Base-by-base conservation (phyloP, 2,888 invertebrate genomes). In the Chrysolina haemoptera region DNA sequence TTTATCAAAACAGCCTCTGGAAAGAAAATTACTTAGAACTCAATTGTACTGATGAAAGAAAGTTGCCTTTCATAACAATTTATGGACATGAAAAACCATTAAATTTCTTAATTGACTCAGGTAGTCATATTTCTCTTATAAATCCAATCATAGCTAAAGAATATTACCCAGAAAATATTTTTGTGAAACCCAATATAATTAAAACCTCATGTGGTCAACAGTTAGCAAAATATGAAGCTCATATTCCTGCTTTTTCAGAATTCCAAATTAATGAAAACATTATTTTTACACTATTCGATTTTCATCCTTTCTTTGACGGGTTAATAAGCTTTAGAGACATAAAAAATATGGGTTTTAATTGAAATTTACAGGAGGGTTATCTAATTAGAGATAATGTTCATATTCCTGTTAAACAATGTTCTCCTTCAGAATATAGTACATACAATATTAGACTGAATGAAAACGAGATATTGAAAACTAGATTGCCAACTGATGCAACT, bases 221-320 rank as follows among this genome's bases (percentile, higher is more conserved):
- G n/a, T n/a, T n/a, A n/a, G n/a, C n/a, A n/a, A 48, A 48, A 48
- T 48, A 48, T 48, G 48, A 48, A 48, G 48, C 48, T 14, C 48
- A n/a, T n/a, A n/a, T 48, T 53, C 20, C 53, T 5, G 53, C 20
- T 8, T 53, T 20, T 53, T 20, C 20, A 11, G 53, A 20, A 53
- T 14, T n/a, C n/a, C 48, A 48, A 48, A 48, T 48, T 14, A 48
- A 48, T 48, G 48, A 48, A 48, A 48, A n/a, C 6, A n/a, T 27
- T n/a, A n/a, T n/a, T 5, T 48, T 48, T n/a, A 53, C 53, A 18
- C 6, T 53, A 20, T 53, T 20, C 12, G 53, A 53, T 53, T 53
- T 53, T 55, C 22, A 55, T 12, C 1, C 11, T 3, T 55, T 55
- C n/a, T 55, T 55, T 14, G 55, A 22, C 6, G 55, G 55, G 4